Evolutionary conservation across 2,888 invertebrate species (phyloP).

Genomic region (Gari tellinella): DNA sequence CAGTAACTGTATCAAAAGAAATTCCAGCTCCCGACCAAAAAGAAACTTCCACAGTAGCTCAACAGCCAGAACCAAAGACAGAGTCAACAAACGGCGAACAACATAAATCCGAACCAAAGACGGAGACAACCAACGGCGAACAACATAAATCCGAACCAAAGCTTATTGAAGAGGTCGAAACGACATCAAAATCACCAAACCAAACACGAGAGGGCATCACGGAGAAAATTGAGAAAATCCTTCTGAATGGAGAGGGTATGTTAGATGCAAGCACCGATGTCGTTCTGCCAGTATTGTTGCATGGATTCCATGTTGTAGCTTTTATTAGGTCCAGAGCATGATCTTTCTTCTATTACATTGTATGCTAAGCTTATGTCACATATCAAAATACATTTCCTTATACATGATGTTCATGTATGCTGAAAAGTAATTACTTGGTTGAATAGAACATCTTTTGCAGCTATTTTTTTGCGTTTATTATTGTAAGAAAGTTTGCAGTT

Average conservation of each 20-base stretch:
- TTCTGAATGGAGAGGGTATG: slow-evolving; percentile 49
- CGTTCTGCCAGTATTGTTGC: slow-evolving; percentile 1
- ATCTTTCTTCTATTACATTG: no score
- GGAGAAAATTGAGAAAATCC: slow-evolving; percentile 34
- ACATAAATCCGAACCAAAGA: neutral
- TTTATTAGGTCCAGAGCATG: no score
- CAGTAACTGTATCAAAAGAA: neutral
- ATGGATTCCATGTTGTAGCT: no score
- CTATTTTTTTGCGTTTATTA: no score
- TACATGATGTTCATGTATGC: no score
- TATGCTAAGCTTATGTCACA: no score
- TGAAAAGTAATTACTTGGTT: no score
- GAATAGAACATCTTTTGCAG: no score
- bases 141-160: slow-evolving; percentile 16
- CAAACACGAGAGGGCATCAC: neutral
- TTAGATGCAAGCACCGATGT: slow-evolving; percentile 11
- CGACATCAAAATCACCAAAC: neutral
- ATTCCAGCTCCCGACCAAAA: no score
- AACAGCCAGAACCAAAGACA: neutral
- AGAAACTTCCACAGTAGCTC: no score
- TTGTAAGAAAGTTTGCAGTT: no score
- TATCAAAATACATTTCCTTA: no score
- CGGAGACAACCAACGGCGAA: slow-evolving; percentile 8
- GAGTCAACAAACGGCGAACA: neutral
- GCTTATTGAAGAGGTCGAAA: neutral